Base-by-base conservation (phyloP, 2,797 vertebrate genomes). In the Melopsittacus undulatus region DNA sequence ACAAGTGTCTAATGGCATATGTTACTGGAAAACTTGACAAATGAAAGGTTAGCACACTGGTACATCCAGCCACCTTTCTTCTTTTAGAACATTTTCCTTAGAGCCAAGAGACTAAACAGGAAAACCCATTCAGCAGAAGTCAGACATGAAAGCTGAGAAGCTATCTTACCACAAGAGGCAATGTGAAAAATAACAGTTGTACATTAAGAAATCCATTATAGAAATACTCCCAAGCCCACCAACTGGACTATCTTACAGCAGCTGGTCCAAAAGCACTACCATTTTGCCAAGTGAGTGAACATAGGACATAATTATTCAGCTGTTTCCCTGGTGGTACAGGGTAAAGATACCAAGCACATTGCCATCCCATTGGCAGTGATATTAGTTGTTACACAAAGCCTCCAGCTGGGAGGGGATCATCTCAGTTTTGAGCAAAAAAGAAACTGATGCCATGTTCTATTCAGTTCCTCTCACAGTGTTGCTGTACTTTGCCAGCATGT, bases 71-170 rank as follows among this genome's bases (percentile, higher is more conserved):
- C 78, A 86, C 77, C 36, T 82, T 83, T 94, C 87, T 84, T 89
- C 59, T 87, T 80, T 90, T 63, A 46, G 67, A 79, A 40, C 3
- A 43, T 78, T 87, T 82, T 81, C 63, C 76, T 95, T 38, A 51
- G n/a, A 95, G 92, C 91, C 94, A 93, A 93, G 94, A 96, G 88
- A 81, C 92, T 91, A 76, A 94, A 95, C 91, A 96, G 85, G 73
- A 95, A 92, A 89, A 91, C 45, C 4, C 59, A 3, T 59, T 87
- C 30, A 68, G 80, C 81, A 83, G 63, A 94, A 92, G 70, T 90
- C 57, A 85, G 79, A 90, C 20, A 77, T 12, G 62, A 89, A 46
- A 85, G 74, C 73, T 92, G 52, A 83, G 78, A 95, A 88, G 78
- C 85, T 56, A 75, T 75, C 81, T 94, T 89, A 64, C 46, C 87